These are phyloP conservation scores for Chrysochloris asiatica DNA, from an alignment of 2,113 vertebrate genomes.

Conservation along the genomic window DNA sequence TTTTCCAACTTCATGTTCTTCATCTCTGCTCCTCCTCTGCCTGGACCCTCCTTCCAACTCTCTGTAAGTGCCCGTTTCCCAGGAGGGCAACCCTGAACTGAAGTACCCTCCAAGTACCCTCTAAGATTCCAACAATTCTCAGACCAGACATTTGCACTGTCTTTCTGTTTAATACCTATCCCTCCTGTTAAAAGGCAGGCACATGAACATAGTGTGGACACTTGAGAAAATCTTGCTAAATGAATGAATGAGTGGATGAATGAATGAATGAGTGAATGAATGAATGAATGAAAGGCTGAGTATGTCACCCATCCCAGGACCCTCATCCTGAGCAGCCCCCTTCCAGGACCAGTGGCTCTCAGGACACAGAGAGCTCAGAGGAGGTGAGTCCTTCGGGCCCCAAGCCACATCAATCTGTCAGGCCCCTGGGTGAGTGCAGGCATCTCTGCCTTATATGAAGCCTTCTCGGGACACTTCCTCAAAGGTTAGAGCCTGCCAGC, in stretches of 20 bases:
- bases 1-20: neutral
- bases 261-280: neutral
- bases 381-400: too few relatives aligned
- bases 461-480: conserved; percentile 5
- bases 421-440: neutral
- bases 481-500: neutral
- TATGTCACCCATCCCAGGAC: neutral
- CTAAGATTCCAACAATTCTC: neutral
- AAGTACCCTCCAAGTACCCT: neutral
- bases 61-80: neutral
- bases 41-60: neutral
- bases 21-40: neutral
- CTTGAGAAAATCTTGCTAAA: neutral
- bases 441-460: neutral
- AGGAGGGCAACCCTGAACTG: neutral
- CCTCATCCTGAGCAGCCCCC: neutral
- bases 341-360: neutral
- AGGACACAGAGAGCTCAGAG: neutral
- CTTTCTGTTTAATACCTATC: neutral
- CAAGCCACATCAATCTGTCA: neutral
- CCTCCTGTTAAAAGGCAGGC: neutral
- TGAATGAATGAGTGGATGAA: neutral
- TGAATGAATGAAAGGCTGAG: neutral
- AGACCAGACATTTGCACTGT: neutral
- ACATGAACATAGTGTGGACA: neutral